Conservation (phyloP, 2,888 invertebrate genomes). For the Crepidodera aurea region DNA sequence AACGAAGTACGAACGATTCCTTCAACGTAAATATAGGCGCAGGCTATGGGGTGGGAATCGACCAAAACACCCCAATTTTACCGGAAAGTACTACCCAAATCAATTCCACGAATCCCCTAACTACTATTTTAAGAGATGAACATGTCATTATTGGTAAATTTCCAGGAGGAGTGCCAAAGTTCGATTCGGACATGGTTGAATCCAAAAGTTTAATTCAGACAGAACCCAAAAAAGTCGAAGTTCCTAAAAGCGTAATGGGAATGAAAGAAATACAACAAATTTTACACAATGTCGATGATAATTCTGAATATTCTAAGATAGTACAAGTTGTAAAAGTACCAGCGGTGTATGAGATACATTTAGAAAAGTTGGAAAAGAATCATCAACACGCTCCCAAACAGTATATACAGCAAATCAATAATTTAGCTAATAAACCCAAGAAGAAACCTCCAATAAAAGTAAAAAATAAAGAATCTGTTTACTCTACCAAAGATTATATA, state of each 20-base stretch:
- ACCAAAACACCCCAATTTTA: slow-evolving; percentile 11
- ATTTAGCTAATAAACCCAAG: slow-evolving; percentile 7
- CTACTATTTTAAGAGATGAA: slow-evolving; percentile 17
- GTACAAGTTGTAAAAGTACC: slow-evolving; percentile 49
- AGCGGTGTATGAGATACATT: slow-evolving; percentile 49
- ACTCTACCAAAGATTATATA: slow-evolving; percentile 1
- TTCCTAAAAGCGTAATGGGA: slow-evolving; percentile 12
- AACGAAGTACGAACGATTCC: slow-evolving; percentile 28
- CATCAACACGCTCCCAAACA: neutral
- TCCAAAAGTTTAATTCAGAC: neutral
- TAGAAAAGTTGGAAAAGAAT: slow-evolving; percentile 36
- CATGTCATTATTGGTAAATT: slow-evolving; percentile 10
- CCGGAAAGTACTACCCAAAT: slow-evolving; percentile 31
- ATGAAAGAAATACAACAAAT: slow-evolving; percentile 36
- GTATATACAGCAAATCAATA: slow-evolving; percentile 16
- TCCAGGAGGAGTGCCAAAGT: slow-evolving; percentile 13
- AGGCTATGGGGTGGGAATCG: slow-evolving; percentile 35
- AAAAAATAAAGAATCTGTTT: neutral
- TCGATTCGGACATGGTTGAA: slow-evolving; percentile 8
- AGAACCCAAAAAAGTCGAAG: neutral
- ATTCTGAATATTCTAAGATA: slow-evolving; percentile 35
- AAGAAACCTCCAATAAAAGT: neutral
- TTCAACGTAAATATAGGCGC: slow-evolving; percentile 39
- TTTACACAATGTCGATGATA: slow-evolving; percentile 29
- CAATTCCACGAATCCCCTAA: slow-evolving; percentile 21